Percentiles rank a stretch among this genome's conserved stretches.
These are phyloP conservation scores for Linnaemya vulpina DNA, from an alignment of 2,888 invertebrate genomes.

Conservation along the genomic window DNA sequence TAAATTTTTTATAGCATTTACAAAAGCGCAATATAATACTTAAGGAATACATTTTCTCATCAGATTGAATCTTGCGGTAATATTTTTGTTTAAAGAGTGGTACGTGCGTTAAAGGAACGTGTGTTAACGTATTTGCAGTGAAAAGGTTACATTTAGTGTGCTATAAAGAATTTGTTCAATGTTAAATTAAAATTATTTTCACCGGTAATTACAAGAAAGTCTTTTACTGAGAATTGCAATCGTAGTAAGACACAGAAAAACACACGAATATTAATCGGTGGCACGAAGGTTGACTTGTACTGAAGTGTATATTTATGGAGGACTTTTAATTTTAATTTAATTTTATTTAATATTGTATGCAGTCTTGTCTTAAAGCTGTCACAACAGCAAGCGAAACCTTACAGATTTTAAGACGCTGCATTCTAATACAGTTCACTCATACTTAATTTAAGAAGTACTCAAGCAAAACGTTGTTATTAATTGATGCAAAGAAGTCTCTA, in stretches of 20 bases:
- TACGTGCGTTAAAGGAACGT: background rate
- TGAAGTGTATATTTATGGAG: too few relatives aligned
- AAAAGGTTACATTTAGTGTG: background rate
- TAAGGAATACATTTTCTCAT: background rate
- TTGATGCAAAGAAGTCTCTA: too few relatives aligned
- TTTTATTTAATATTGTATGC: too few relatives aligned
- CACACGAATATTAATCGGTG: too few relatives aligned
- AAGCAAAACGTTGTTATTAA: too few relatives aligned
- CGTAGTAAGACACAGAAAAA: background rate
- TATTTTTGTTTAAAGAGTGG: background rate
- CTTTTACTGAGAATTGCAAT: background rate
- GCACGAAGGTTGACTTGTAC: too few relatives aligned
- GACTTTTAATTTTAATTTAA: too few relatives aligned
- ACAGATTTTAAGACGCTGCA: too few relatives aligned
- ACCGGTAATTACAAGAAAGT: background rate
- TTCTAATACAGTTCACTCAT: too few relatives aligned
- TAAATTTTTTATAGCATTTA: background rate
- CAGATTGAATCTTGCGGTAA: background rate
- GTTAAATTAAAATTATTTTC: background rate
- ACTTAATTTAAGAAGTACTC: too few relatives aligned
- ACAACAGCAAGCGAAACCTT: too few relatives aligned
- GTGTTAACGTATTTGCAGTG: background rate
- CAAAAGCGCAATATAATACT: background rate
- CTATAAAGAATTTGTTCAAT: background rate
- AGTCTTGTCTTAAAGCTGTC: too few relatives aligned